These are phyloP conservation scores for Megalonaias nervosa DNA, from an alignment of 1,140 invertebrate genomes.

Conservation along the genomic window DNA sequence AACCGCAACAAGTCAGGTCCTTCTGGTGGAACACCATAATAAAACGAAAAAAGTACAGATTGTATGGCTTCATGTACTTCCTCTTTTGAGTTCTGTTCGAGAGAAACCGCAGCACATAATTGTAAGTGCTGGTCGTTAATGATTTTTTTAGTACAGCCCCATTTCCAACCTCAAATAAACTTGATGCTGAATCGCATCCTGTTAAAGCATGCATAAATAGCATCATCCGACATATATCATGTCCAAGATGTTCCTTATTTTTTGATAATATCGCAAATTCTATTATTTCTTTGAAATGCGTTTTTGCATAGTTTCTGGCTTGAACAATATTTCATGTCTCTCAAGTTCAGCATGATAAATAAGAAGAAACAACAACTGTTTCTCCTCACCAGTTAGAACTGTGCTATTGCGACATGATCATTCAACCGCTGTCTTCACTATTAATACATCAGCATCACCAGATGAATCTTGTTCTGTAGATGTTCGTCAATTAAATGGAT, in stretches of 20 bases:
- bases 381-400: conserved; percentile 40
- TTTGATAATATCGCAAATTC: conserved; percentile 4
- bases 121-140: not conserved
- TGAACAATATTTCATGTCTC: not conserved
- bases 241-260: not conserved
- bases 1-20: conserved; percentile 10
- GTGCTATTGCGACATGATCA: conserved; percentile 1
- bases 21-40: not conserved
- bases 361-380: conserved; percentile 40
- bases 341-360: conserved; percentile 8
- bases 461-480: conserved; percentile 22
- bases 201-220: conserved; percentile 24
- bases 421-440: conserved; percentile 33
- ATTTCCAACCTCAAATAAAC: conserved; percentile 20
- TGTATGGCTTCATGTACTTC: conserved; percentile 9
- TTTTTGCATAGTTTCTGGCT: not conserved
- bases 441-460: conserved; percentile 41
- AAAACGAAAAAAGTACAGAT: conserved; percentile 8
- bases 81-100: not conserved
- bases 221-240: not conserved
- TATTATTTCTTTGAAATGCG: conserved; percentile 2
- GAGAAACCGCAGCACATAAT: not conserved
- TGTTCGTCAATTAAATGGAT: conserved; percentile 27
- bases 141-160: conserved; percentile 8
- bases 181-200: conserved; percentile 27